These are phyloP conservation scores for Tetragonula clypearis DNA, from an alignment of 1,140 invertebrate genomes.

Conservation along the genomic window DNA sequence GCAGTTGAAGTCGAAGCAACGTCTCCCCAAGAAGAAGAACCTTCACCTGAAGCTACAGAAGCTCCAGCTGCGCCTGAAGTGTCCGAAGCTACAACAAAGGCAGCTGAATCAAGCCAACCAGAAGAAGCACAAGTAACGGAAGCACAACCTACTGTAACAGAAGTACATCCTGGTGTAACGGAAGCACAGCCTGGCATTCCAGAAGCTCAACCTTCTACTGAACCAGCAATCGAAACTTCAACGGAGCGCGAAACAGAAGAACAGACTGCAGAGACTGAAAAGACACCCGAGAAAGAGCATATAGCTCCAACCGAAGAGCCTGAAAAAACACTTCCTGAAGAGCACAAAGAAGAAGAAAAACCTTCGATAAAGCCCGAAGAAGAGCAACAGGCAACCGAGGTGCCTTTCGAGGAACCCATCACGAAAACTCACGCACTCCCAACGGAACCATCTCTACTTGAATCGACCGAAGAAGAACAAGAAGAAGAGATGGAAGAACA, in stretches of 20 bases:
- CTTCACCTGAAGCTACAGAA: constrained; percentile 20
- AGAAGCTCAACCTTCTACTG: constrained; percentile 12
- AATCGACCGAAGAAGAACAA: constrained; percentile 45
- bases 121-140: constrained; percentile 20
- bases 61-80: constrained; percentile 27
- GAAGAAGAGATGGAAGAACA: constrained; percentile 62
- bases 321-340: constrained; percentile 14
- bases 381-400: constrained; percentile 32
- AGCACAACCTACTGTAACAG: neutral
- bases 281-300: constrained; percentile 10
- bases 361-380: constrained; percentile 54
- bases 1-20: constrained; percentile 6
- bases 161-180: neutral
- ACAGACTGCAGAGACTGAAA: constrained; percentile 21
- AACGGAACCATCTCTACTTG: constrained; percentile 17
- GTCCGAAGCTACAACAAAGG: constrained; percentile 1
- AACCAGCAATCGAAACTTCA: constrained; percentile 12
- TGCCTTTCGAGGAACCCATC: constrained; percentile 1
- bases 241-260: constrained; percentile 1
- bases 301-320: constrained; percentile 27
- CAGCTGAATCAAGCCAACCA: neutral
- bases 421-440: constrained; percentile 27
- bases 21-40: constrained; percentile 32
- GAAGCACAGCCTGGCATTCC: constrained; percentile 4
- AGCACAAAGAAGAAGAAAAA: constrained; percentile 21